Base-by-base conservation (phyloP, 2,888 invertebrate genomes). In the Sphecodes monilicornis region DNA sequence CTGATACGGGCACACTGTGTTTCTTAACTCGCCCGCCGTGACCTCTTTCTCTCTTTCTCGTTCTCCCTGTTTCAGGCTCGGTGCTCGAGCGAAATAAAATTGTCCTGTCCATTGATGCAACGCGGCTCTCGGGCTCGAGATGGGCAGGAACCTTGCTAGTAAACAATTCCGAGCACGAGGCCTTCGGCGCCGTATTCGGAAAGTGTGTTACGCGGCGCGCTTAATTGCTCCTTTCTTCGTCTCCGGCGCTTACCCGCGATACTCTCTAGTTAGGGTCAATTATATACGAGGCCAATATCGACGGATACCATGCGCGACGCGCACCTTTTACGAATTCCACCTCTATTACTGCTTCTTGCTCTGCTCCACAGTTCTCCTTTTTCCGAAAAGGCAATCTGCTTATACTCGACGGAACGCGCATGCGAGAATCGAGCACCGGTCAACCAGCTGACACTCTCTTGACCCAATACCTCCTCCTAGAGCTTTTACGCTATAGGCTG, bases 151-250 rank as follows among this genome's bases (percentile, higher is more conserved):
- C 76, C 88, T 86, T 78, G 84, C 70, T 26, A 66, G 84, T 82
- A 80, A 77, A 66, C 78, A 77, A 70, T 88, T 81, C 80, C 80
- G 78, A 82, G 80, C 80, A 70, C 79, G 78, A 71, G 76, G 71
- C 73, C 46, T 87, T 87, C 84, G 78, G 76, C 54, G 71, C 89
- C 86, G 60, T 84, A 86, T 83, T 88, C 86, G 90, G 90, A 88
- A 91, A 90, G 88, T 90, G 89, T 90, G 89, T 88, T 90, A 90
- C 86, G 85, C 80, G 80, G 54, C 78, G 29, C 64, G 54, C 10
- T 85, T 84, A 77, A 81, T 86, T 84, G 64, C 80, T 77, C 54
- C 68, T 82, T 82, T 83, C 80, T 76, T 82, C 84, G 64, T 73
- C 32, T 69, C 57, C 36, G 70, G 73, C 77, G 70, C 68, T 76